These are phyloP conservation scores for Anas platyrhynchos DNA, from an alignment of 2,113 vertebrate genomes.

Conservation along the genomic window DNA sequence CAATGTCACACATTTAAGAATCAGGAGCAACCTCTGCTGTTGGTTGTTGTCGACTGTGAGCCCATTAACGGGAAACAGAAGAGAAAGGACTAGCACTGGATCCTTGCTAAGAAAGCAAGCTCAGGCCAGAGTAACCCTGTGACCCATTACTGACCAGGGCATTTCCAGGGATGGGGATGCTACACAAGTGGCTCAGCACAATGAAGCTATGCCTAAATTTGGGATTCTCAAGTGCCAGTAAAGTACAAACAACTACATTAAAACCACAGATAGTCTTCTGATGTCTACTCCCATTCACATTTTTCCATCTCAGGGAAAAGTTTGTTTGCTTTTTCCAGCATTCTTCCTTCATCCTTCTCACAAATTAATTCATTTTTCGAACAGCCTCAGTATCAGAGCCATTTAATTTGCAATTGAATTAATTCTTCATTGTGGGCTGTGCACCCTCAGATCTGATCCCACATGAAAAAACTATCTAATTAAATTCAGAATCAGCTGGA, in stretches of 20 bases:
- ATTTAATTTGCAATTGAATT: background rate
- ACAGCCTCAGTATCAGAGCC: background rate
- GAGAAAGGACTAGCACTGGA: background rate
- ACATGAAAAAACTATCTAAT: constrained; percentile 28
- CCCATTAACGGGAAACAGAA: background rate
- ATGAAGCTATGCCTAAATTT: background rate
- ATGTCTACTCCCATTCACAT: background rate
- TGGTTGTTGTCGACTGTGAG: background rate
- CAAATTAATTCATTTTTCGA: background rate
- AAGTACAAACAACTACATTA: background rate
- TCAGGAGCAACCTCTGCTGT: background rate
- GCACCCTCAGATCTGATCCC: background rate
- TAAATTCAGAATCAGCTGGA: background rate
- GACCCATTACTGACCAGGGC: accelerated
- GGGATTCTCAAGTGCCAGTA: background rate
- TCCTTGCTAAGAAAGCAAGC: background rate
- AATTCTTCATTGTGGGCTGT: background rate
- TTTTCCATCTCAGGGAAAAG: background rate
- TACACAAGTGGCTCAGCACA: accelerated
- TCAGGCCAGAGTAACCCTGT: background rate
- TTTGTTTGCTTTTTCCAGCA: background rate
- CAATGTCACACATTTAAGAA: background rate
- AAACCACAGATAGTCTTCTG: background rate
- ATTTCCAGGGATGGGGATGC: background rate
- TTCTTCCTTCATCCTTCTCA: background rate